Evolutionary conservation across 1,140 invertebrate species (phyloP), one percentile per base, ranked within the genome.

Genomic region (Rhagoletis pomonella): DNA sequence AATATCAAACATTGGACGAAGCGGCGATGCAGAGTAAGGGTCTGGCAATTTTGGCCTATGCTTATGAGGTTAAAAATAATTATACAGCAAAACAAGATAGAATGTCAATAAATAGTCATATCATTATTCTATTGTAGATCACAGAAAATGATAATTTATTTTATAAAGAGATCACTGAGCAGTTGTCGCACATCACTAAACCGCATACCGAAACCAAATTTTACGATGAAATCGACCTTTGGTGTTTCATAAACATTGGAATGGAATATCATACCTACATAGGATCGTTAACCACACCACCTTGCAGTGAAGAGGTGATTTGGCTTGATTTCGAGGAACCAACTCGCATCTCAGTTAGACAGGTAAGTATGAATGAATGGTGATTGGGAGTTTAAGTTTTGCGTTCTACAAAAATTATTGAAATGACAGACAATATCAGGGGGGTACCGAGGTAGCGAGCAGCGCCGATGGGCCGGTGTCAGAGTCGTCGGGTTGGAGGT

Each of bases 201-300:
- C 94, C 94, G 93, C 88, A 91, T 93, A 5, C 92, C 89, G 77
- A 93, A 89, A 69, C 90, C 2, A 88, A 88, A n/a, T 93, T 96
- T 89, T 88, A 89, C 1, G 89, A 95, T 2, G 92, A 94, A 1
- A 90, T 95, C 62, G 93, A 94, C 0, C 93, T 97, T 73, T 90
- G 93, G 3, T 91, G 94, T 29, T 94, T 96, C 58, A 89, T 96
- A 39, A 93, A 94, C 1, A 93, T 93, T 9, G 93, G 96, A 87
- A 88, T 95, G 1, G 90, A 95, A 77, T 97, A 97, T 93, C 97
- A 96, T 90, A 97, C 96, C 0, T 99, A 99, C 93, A 94, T 95
- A 59, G 98, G 98, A 1, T 98, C 97, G 3, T 93, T 99, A 58
- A 99, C 98, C 0, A 99, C 98, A 3, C 98, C 98, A 3, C 97